Evolutionary conservation across 2,797 vertebrate genomes (phyloP), one percentile per base, ranked within the genome.

Genomic region (Bufotes viridis): DNA sequence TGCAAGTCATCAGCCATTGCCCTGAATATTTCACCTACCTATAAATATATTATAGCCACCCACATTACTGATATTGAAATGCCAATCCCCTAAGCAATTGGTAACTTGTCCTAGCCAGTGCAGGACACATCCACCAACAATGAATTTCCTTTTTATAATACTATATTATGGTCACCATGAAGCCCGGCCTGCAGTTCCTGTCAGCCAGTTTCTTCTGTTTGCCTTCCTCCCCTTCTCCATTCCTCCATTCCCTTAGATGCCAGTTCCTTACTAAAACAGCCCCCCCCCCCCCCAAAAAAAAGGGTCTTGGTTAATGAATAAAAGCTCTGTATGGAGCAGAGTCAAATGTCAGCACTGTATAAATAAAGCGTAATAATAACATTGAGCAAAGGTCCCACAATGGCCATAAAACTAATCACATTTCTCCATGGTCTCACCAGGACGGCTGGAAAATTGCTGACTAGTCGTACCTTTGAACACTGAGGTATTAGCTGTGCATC

Each of bases 351-450:
- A 51, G 72, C 8, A 2, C 34, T 3, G 8, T 74, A 15, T 78
- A 78, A 78, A 78, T 78, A 15, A 78, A 14, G 51, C 51, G 42
- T 53, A n/a, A 76, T n/a, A n/a, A 49, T 53, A 78, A 55, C 49
- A 55, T 55, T 17, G 49, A 24, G 51, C 74, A 53, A 75, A 75
- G 72, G 72, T 75, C 42, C 18, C 42, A 51, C 51, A 22, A 13
- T 2, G 22, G 22, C 22, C 51, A 24, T 55, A 55, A 78, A 78
- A 7, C 49, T 7, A 76, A 51, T n/a, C 74, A 78, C 49, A 78
- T 55, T 24, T 13, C 74, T 14, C 51, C 74, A 24, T 78, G 13
- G 13, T 55, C 74, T 78, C 74, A 78, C 49, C 74, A n/a, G 26
- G 74, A n/a, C 11, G 4, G 11, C 20, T 22, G 1, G 11, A 53